Evolutionary conservation across 1,140 invertebrate genomes (phyloP), one percentile per base, ranked within the genome.

Genomic region (Sweltsa coloradensis): DNA sequence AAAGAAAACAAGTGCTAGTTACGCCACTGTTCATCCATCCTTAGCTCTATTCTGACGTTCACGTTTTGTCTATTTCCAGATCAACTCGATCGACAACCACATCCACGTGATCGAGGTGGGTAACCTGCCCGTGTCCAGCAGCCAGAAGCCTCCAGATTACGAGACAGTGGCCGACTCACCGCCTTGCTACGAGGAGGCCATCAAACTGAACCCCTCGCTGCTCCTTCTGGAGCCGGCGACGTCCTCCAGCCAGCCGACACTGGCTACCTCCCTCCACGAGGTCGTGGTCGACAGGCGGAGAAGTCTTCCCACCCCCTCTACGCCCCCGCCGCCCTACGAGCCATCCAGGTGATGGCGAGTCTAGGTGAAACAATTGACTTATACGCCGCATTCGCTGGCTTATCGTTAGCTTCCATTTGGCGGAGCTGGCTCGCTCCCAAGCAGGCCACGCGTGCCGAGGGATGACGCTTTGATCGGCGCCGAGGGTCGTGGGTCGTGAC

Each of bases 131-230:
- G 26, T 24, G 6, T 43, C 45, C 2, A 16, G 21, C 9, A 34
- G 26, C n/a, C 23, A 31, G 13, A 83, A 83, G 57, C 79, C 81
- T 19, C 81, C 81, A 19, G 81, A 83, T 56, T 83, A 83, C 59
- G 78, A 82, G 52, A 71, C 75, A 0, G 78, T 82, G 22, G 73
- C 76, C 2, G 78, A 77, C 14, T 70, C 73, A 34, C 79, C 79
- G 29, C 81, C 81, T 1, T 78, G 75, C 22, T 83, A 83, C 57
- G 79, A 83, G 51, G 79, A 82, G 53, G 81, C 81, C 11, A 81
- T 83, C 54, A 81, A 80, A 59, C 61, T 83, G 45, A 75, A 75
- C 63, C 79, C 80, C 24, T 66, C 68, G 41, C 64, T 67, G 46
- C 56, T 67, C 47, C 31, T 55, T 52, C 60, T 3, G 57, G 55